Evolutionary conservation across 1,140 invertebrate genomes (phyloP).

Genomic region (Camponotus pennsylvanicus): DNA sequence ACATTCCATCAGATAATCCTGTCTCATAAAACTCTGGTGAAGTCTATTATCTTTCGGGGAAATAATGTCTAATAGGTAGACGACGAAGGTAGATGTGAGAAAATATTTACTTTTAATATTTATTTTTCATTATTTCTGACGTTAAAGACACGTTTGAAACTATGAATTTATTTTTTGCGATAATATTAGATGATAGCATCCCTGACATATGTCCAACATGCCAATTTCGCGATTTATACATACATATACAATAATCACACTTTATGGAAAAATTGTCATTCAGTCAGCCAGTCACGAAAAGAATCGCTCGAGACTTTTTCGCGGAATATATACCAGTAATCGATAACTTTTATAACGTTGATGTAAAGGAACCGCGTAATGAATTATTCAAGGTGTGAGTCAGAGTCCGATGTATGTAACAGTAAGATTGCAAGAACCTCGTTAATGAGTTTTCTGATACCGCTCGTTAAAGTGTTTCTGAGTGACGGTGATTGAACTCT

Average conservation of each 20-base stretch:
- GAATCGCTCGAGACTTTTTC: constrained; percentile 2
- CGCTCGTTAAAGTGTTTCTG: not conserved
- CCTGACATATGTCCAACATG: not conserved
- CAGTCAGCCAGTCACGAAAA: not conserved
- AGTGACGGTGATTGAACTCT: constrained; percentile 35
- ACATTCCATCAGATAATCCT: not conserved
- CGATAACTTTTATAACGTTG: constrained; percentile 1
- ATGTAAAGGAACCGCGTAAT: not conserved
- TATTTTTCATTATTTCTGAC: too few species aligned
- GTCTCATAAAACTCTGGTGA: not conserved
- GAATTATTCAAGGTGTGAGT: constrained; percentile 28
- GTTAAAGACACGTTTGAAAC: not conserved
- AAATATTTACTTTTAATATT: not conserved
- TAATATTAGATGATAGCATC: not conserved
- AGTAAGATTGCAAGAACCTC: constrained; percentile 20
- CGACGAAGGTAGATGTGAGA: not conserved
- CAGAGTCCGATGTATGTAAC: not conserved
- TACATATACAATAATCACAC: not conserved
- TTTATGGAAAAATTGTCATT: too few species aligned
- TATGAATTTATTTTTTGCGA: not conserved
- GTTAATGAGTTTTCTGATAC: constrained; percentile 13
- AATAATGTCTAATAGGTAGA: not conserved
- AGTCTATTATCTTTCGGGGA: not conserved
- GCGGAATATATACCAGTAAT: constrained; percentile 1
- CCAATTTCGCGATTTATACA: not conserved